Evolutionary conservation across 2,113 vertebrate species (phyloP).

Genomic region (Pipra filicauda): DNA sequence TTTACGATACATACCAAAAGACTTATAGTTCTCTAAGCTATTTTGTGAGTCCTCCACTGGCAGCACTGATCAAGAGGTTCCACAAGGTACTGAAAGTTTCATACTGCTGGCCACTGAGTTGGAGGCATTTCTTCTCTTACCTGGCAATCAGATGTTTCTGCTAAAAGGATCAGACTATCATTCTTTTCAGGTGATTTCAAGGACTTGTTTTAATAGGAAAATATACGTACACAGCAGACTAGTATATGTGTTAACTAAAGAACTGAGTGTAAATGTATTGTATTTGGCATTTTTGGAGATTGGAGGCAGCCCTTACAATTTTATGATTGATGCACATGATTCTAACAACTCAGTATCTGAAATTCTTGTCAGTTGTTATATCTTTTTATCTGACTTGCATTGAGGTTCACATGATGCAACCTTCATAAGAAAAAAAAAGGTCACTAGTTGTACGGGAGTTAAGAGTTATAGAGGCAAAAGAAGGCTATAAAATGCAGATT

Average conservation of each 20-base stretch:
- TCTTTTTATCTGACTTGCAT: not conserved
- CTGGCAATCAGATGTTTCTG: not conserved
- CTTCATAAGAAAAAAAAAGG: not conserved
- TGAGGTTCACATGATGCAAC: not conserved
- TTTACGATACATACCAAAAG: not conserved
- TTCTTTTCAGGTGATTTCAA: not conserved
- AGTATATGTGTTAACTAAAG: not conserved
- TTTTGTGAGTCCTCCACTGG: not conserved
- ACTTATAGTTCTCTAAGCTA: not conserved
- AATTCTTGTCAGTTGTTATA: not conserved
- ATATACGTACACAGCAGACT: not conserved
- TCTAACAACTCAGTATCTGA: not conserved
- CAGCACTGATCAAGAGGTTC: not conserved
- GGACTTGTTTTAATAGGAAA: not conserved
- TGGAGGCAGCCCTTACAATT: accelerated
- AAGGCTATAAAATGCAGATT: not conserved
- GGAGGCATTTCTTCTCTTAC: not conserved
- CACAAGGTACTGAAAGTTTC: not conserved
- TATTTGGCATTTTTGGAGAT: not conserved
- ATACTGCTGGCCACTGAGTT: not conserved
- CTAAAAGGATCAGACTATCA: not conserved
- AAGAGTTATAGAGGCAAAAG: not conserved
- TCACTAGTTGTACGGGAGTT: not conserved
- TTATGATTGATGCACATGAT: not conserved
- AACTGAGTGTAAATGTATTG: not conserved